phyloP scores from a whole-genome alignment of 2,797 vertebrate genomes.

The Heteromormyrus szaboi region DNA sequence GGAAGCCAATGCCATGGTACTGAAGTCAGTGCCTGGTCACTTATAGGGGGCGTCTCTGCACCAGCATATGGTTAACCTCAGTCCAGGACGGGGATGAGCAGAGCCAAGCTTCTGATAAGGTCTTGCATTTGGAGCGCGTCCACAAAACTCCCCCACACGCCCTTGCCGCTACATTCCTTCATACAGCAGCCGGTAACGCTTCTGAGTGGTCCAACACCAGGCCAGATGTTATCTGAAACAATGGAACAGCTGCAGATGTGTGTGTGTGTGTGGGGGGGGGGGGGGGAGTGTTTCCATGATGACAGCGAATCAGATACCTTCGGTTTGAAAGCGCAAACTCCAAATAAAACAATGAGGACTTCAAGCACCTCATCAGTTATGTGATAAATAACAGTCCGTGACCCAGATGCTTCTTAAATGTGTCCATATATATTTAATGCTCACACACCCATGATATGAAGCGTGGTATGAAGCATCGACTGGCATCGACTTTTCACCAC shows the following conservation, averaged over 20 bases:
- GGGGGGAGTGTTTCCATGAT: neutral
- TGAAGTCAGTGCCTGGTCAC: slow-evolving; percentile 19
- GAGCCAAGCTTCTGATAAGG: slow-evolving; percentile 1
- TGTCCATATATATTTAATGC: neutral
- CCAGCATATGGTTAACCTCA: neutral
- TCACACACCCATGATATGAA: neutral
- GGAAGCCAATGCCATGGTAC: neutral
- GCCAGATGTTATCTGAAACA: slow-evolving; percentile 37
- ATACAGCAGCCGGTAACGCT: neutral
- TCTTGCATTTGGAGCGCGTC: neutral
- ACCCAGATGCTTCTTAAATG: neutral
- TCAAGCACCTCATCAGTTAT: neutral
- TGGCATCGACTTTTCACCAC: neutral
- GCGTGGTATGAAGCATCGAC: neutral
- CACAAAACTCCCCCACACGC: neutral
- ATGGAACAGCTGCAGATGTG: slow-evolving; percentile 23
- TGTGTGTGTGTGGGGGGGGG: neutral
- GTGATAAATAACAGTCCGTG: neutral
- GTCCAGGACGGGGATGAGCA: neutral
- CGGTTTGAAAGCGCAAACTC: neutral
- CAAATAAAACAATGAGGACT: neutral
- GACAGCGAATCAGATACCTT: neutral
- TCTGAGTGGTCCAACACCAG: slow-evolving; percentile 29
- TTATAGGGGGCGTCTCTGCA: neutral
- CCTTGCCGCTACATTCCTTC: neutral